Percentiles rank a stretch among this genome's conserved stretches.
phyloP scores from a whole-genome alignment of 2,797 vertebrate genomes.

The Pangasius macronema region DNA sequence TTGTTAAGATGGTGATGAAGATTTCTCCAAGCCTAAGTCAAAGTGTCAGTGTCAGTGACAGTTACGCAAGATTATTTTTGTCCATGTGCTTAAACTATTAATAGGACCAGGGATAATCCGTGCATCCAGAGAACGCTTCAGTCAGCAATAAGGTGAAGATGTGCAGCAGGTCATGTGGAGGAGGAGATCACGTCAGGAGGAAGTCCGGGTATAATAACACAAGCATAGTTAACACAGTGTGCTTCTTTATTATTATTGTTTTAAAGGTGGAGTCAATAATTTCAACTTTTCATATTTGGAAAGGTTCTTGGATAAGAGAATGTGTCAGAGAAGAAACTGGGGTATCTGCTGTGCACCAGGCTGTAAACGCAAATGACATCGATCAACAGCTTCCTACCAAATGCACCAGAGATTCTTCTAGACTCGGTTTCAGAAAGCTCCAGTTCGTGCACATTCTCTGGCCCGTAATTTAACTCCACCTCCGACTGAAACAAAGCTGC shows the following conservation, averaged over 20 bases:
- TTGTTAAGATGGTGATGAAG: not conserved
- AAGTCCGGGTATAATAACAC: not conserved
- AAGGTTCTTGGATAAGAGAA: not conserved
- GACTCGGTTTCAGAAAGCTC: not conserved
- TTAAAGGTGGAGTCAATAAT: not conserved
- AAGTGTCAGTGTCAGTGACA: not conserved
- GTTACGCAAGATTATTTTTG: constrained; percentile 15
- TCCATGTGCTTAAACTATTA: constrained; percentile 38
- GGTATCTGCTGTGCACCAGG: not conserved
- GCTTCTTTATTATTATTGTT: not conserved
- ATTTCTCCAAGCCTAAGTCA: not conserved
- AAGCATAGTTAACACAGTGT: not conserved
- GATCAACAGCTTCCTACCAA: not conserved
- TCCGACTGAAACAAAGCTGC: not conserved
- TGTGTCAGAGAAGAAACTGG: not conserved
- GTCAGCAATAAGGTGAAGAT: constrained; percentile 38
- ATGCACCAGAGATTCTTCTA: not conserved
- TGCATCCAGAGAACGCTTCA: constrained; percentile 42
- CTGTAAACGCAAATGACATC: not conserved
- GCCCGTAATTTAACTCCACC: not conserved
- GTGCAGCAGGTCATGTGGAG: constrained; percentile 1
- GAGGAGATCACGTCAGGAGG: not conserved
- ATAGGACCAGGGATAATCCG: constrained; percentile 53
- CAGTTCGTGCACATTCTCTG: not conserved
- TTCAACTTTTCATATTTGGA: not conserved